Base-by-base conservation (phyloP, 2,797 vertebrate genomes). In the Falco peregrinus region DNA sequence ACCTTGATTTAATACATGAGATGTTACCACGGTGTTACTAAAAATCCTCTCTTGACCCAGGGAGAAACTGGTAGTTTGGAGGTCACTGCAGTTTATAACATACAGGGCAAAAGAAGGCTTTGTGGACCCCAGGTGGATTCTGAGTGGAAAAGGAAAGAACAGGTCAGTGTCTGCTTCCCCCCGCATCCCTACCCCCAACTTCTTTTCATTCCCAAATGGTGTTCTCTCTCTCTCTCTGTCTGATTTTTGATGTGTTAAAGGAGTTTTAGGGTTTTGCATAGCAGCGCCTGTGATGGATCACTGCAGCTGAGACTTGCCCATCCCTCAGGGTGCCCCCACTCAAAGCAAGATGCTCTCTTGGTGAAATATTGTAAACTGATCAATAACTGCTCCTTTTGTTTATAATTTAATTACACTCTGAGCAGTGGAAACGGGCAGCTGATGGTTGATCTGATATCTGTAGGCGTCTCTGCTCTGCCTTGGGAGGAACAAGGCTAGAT, bases 341-440 rank as follows among this genome's bases (percentile, higher is more conserved):
- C 7, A 4, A 90, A 93, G 56, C 24, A 76, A 91, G 33, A 3
- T 1, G 61, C n/a, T 70, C 41, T 89, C 75, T 33, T 35, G n/a
- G 53, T 5, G 16, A 93, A 96, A 73, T 94, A 90, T 73, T 90
- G 92, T 76, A 70, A 87, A 73, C 70, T 76, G 88, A 89, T 95
- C 92, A 92, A 84, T 92, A 92, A 33, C 43, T 79, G 26, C 35
- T 84, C 21, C 51, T 87, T 86, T 87, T 84, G 74, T 76, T 94
- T 92, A 84, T 73, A 60, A 89, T 79, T 63, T 79, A 89, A 86
- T 82, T 89, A 24, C 17, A 4, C 6, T 24, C 39, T 28, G 57
- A 89, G 29, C 67, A 43, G 26, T 81, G 39, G 65, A 90, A 95
- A 81, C 1, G 7, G 25, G 35, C 35, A 87, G 50, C 2, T 54